phyloP scores from a whole-genome alignment of 2,888 invertebrate genomes.

The Calephelis perditalis region DNA sequence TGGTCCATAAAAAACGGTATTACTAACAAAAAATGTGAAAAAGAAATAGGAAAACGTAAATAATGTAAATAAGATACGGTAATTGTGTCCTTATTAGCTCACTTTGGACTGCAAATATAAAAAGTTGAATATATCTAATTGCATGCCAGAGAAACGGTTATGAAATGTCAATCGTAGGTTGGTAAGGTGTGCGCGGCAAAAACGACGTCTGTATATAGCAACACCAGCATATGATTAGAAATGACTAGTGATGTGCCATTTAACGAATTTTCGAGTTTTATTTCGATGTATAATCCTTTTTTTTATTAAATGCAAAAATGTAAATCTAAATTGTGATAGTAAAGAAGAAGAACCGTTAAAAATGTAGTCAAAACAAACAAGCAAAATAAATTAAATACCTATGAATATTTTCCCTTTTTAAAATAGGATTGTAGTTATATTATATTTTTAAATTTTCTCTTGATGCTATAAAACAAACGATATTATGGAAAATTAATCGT shows the following conservation, averaged over 20 bases:
- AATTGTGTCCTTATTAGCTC: constrained; percentile 6
- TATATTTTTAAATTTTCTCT: too few species aligned
- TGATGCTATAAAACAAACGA: too few species aligned
- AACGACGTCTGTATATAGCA: not conserved
- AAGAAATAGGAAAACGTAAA: constrained; percentile 8
- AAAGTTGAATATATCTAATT: constrained; percentile 10
- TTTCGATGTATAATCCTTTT: not conserved
- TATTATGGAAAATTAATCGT: too few species aligned
- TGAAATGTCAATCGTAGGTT: constrained; percentile 15
- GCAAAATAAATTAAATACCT: too few species aligned
- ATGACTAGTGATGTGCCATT: not conserved
- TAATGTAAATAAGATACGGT: constrained; percentile 12
- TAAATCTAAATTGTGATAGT: too few species aligned
- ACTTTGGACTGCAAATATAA: not conserved
- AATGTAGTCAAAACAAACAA: too few species aligned
- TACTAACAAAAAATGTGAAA: not conserved
- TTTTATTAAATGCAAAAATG: too few species aligned
- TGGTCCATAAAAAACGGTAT: not conserved
- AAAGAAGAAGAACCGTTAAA: too few species aligned
- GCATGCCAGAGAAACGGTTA: constrained; percentile 10
- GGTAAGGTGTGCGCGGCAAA: constrained; percentile 3
- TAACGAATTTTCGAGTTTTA: not conserved
- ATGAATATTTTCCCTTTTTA: too few species aligned
- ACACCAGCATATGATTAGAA: constrained; percentile 3
- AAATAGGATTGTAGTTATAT: too few species aligned